Percentiles rank a stretch among this genome's conserved stretches.
phyloP scores from a whole-genome alignment of 2,888 invertebrate species.

The Salpingus planirostris region DNA sequence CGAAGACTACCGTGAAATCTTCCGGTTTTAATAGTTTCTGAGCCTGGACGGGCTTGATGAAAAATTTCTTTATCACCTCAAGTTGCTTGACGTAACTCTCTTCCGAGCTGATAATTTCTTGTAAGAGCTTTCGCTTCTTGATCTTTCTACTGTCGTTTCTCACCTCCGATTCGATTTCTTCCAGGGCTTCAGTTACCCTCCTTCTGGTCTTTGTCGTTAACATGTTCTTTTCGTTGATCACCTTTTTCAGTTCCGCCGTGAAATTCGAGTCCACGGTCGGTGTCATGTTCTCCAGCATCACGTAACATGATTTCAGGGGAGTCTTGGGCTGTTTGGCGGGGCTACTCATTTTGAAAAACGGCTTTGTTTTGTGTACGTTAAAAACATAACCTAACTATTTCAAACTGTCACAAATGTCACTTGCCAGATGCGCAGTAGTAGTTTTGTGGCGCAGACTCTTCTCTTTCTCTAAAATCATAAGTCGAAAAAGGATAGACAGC shows the following conservation, averaged over 20 bases:
- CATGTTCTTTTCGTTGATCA: slow-evolving; percentile 53
- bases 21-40: slow-evolving; percentile 44
- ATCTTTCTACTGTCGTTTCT: slow-evolving; percentile 35
- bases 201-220: slow-evolving; percentile 52
- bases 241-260: slow-evolving; percentile 51
- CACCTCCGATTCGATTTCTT: slow-evolving; percentile 38
- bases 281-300: slow-evolving; percentile 44
- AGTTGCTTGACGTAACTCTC: slow-evolving; percentile 59
- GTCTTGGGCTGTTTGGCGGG: too few relatives aligned
- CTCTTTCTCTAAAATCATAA: too few relatives aligned
- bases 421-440: too few relatives aligned
- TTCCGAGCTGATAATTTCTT: slow-evolving; percentile 63
- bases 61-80: slow-evolving; percentile 54
- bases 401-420: too few relatives aligned
- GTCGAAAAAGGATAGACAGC: too few relatives aligned
- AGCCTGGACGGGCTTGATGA: slow-evolving; percentile 51
- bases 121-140: slow-evolving; percentile 46
- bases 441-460: too few relatives aligned
- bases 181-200: slow-evolving; percentile 52
- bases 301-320: too few relatives aligned
- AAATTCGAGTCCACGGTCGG: slow-evolving; percentile 45
- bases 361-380: too few relatives aligned
- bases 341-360: too few relatives aligned
- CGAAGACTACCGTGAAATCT: slow-evolving; percentile 50
- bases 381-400: too few relatives aligned